phyloP scores from a whole-genome alignment of 1,140 invertebrate genomes.

The Caerostris extrusa region DNA sequence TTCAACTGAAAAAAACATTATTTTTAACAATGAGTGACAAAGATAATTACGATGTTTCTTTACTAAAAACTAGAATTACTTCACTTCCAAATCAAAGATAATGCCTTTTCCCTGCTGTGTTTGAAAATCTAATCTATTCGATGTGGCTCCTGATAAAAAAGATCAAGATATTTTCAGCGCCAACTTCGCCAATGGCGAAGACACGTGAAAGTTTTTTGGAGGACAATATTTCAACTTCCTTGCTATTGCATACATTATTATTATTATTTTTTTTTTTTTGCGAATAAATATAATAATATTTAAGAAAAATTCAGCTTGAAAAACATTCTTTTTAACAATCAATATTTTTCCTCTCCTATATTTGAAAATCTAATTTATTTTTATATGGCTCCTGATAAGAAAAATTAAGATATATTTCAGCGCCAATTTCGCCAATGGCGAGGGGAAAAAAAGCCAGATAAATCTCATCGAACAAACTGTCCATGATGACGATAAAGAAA shows the following conservation, averaged over 20 bases:
- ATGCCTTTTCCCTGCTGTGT: no score
- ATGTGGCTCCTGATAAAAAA: neutral
- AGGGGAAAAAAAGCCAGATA: neutral
- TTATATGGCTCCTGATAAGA: neutral
- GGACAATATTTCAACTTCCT: slow-evolving; percentile 15
- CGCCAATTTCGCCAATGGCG: neutral
- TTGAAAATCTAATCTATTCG: neutral
- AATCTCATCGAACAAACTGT: neutral
- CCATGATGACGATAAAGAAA: neutral
- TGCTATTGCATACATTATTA: no score
- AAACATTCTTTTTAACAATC: no score
- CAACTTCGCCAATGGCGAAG: neutral
- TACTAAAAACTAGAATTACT: no score
- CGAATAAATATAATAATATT: no score
- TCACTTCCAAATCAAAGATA: no score
- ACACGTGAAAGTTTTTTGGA: neutral
- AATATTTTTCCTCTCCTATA: no score
- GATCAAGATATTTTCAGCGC: neutral
- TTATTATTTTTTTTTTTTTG: no score
- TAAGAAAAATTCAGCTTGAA: no score
- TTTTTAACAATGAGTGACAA: no score
- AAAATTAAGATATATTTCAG: neutral
- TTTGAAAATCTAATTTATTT: neutral
- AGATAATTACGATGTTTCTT: no score
- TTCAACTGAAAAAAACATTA: no score